Evolutionary conservation across 2,113 vertebrate genomes (phyloP).

Genomic region (Okapia johnstoni): DNA sequence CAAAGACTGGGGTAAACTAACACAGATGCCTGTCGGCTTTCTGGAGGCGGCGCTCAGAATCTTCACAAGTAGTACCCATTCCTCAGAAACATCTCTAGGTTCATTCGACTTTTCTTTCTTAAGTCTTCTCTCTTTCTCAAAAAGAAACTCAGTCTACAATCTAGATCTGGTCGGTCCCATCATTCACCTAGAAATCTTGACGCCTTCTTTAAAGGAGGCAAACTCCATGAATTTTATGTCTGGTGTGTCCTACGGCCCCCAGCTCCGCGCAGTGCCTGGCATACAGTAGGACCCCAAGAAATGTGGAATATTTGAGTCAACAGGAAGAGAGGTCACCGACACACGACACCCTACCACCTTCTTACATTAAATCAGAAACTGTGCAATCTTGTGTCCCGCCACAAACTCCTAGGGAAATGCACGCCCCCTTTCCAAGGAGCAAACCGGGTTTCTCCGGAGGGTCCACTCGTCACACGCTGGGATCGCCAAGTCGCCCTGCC

Average conservation of each 20-base stretch:
- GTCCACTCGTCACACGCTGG: background rate
- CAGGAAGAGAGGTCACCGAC: background rate
- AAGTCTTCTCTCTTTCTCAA: background rate
- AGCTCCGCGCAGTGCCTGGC: accelerated
- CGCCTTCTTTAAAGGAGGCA: slow-evolving; percentile 2
- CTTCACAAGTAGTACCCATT: background rate
- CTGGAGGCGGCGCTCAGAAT: background rate
- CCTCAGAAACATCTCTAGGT: background rate
- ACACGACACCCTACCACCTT: background rate
- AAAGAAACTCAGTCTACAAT: background rate
- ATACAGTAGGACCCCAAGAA: background rate
- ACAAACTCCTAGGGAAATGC: background rate
- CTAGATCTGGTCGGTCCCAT: background rate
- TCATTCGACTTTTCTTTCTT: background rate
- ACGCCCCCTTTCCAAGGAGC: background rate
- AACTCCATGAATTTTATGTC: background rate
- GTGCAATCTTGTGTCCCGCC: background rate
- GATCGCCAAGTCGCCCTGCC: background rate
- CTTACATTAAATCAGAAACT: background rate
- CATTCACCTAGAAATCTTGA: background rate
- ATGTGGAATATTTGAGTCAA: background rate
- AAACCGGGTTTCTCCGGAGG: background rate
- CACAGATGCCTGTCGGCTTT: background rate
- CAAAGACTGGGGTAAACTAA: background rate
- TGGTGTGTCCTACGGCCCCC: background rate